Percentiles rank a stretch among this genome's conserved stretches.
phyloP scores from a whole-genome alignment of 2,797 vertebrate genomes.

The Xiphorhynchus erythropygius region DNA sequence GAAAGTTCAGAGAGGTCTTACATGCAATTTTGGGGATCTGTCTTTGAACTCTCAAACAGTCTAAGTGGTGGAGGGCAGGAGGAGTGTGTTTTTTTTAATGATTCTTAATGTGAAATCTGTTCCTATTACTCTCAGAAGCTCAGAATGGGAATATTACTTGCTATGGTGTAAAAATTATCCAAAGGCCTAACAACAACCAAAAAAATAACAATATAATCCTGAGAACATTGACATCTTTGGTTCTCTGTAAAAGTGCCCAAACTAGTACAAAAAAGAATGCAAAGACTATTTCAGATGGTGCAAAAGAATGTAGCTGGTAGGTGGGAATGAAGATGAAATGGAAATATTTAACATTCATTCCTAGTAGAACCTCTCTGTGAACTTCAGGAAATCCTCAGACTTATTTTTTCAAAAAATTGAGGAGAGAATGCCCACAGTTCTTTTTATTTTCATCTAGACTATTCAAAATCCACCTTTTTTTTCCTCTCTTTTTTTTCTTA shows the following conservation, averaged over 20 bases:
- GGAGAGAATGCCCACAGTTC: neutral
- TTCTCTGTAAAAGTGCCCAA: neutral
- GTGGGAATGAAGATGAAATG: slow-evolving; percentile 27
- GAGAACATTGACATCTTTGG: neutral
- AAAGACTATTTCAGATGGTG: neutral
- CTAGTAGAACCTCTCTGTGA: slow-evolving; percentile 18
- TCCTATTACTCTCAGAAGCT: neutral
- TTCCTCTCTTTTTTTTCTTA: slow-evolving; percentile 1
- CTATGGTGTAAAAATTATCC: neutral
- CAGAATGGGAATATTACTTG: neutral
- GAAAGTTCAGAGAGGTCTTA: neutral
- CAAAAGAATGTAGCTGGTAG: slow-evolving; percentile 3
- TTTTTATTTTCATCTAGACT: slow-evolving; percentile 52
- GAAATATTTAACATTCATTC: slow-evolving; percentile 59
- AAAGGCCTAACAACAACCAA: neutral
- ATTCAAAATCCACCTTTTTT: neutral
- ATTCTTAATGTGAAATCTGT: neutral
- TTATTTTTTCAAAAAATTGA: slow-evolving; percentile 29
- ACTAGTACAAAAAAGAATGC: neutral
- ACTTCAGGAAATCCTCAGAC: slow-evolving; percentile 43
- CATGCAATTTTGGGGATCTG: neutral
- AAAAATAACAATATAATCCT: neutral
- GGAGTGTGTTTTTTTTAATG: neutral
- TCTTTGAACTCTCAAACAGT: neutral
- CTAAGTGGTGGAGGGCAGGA: neutral